phyloP scores from a whole-genome alignment of 2,113 vertebrate genomes.

The Hepsetus odoe region DNA sequence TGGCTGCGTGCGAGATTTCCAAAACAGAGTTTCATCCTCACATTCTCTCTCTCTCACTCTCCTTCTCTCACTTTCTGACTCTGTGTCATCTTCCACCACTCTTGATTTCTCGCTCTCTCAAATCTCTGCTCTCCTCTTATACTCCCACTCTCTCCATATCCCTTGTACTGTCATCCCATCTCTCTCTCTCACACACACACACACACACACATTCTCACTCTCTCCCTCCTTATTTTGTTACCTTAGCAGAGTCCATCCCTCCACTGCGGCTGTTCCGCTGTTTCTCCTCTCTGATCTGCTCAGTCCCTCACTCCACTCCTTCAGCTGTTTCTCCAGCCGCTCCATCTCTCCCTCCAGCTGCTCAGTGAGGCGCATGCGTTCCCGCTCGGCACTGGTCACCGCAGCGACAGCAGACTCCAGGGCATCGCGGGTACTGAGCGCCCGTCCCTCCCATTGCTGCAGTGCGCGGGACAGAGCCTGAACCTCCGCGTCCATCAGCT shows the following conservation, averaged over 20 bases:
- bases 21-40: background rate
- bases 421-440: slow-evolving; percentile 74
- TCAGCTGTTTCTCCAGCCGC: slow-evolving; percentile 75
- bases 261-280: slow-evolving; percentile 83
- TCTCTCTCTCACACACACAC: background rate
- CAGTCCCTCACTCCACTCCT: slow-evolving; percentile 79
- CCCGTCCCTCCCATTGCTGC: slow-evolving; percentile 90
- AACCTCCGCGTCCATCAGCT: slow-evolving; percentile 86
- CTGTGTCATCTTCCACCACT: background rate
- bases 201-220: background rate
- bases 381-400: slow-evolving; percentile 84
- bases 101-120: background rate
- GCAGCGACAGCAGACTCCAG: slow-evolving; percentile 81
- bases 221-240: slow-evolving; percentile 60
- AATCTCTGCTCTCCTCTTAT: no score
- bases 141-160: background rate
- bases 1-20: slow-evolving; percentile 10
- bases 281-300: slow-evolving; percentile 78
- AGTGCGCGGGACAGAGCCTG: slow-evolving; percentile 87
- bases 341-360: slow-evolving; percentile 82
- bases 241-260: slow-evolving; percentile 88
- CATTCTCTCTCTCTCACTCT: background rate
- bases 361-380: slow-evolving; percentile 77
- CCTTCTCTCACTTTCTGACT: background rate
- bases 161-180: background rate